phyloP scores from a whole-genome alignment of 2,113 vertebrate species.

The Holacanthus passer region DNA sequence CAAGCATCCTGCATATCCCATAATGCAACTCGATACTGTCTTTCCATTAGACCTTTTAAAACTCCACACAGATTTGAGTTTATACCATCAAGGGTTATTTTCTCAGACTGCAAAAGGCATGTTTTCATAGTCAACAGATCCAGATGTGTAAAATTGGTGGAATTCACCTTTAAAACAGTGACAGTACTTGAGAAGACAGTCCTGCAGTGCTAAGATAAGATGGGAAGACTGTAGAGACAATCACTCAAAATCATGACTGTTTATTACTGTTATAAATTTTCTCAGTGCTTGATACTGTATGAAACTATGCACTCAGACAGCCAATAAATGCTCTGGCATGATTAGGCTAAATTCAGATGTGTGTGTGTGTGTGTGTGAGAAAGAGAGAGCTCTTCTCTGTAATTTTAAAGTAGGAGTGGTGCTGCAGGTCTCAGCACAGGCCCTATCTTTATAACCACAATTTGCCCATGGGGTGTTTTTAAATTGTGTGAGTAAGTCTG shows the following conservation, averaged over 20 bases:
- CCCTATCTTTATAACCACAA: slow-evolving; percentile 50
- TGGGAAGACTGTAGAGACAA: not conserved
- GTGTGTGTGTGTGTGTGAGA: not conserved
- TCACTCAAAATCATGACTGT: not conserved
- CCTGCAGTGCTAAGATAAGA: not conserved
- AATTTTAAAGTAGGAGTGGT: slow-evolving; percentile 22
- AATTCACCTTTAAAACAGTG: not conserved
- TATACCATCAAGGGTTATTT: too few relatives aligned
- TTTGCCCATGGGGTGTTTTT: slow-evolving; percentile 55
- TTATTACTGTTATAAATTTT: not conserved
- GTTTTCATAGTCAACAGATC: not conserved
- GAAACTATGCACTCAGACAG: not conserved
- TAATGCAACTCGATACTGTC: not conserved
- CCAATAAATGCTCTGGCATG: not conserved
- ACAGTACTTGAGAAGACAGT: not conserved
- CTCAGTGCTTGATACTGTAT: not conserved
- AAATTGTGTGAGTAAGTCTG: slow-evolving; percentile 53
- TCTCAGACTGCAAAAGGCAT: too few relatives aligned
- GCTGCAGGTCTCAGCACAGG: slow-evolving; percentile 65
- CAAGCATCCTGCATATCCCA: not conserved
- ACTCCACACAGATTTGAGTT: too few relatives aligned
- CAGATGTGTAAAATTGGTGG: not conserved
- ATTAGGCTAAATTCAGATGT: not conserved
- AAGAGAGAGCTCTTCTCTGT: not conserved
- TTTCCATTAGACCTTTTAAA: not conserved